Base-by-base conservation (phyloP, 2,797 vertebrate genomes). In the Steatocranus sp. region DNA sequence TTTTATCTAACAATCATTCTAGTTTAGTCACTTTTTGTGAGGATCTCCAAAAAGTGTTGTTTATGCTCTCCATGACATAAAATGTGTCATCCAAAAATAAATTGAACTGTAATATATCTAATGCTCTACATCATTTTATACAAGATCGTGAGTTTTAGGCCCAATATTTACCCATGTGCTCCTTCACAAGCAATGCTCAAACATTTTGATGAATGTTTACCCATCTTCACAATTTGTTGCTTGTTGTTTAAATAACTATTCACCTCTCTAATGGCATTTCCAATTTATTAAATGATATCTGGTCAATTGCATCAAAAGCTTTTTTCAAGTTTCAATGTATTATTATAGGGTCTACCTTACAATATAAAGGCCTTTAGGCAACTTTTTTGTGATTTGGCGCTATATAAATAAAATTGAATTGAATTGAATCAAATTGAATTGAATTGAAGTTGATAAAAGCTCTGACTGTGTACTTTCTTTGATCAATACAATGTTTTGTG, bases 91-190 rank as follows among this genome's bases (percentile, higher is more conserved):
- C 1, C 2, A 48, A 17, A 18, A 48, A 54, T 54, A 27, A 27
- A 27, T 27, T 54, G 51, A 27, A 15, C 51, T 27, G 14, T 15
- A 25, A 17, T 9, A 54, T 54, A 54, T 30, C 25, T 54, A 9
- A 54, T 54, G 7, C 53, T 30, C 14, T 15, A 54, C 53, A 54
- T 54, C 53, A 54, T 27, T 30, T 54, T 27, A 54, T 27, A 54
- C 53, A 54, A 15, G 1, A 54, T 54, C 1, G 1, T 25, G 23
- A 27, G 23, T 27, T 54, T 27, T 53, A 23, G 23, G 23, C 23
- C 4, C 53, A 54, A 54, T 27, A 27, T 27, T 54, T 27, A 54
- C 51, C 50, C 11, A 53, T 0, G 20, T 0, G 51, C 0, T 0
- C 12, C 12, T 53, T 53, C 25, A 0, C 14, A 54, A 15, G 12